Conservation (phyloP, 2,113 vertebrate genomes). For the Misgurnus mizolepis region DNA sequence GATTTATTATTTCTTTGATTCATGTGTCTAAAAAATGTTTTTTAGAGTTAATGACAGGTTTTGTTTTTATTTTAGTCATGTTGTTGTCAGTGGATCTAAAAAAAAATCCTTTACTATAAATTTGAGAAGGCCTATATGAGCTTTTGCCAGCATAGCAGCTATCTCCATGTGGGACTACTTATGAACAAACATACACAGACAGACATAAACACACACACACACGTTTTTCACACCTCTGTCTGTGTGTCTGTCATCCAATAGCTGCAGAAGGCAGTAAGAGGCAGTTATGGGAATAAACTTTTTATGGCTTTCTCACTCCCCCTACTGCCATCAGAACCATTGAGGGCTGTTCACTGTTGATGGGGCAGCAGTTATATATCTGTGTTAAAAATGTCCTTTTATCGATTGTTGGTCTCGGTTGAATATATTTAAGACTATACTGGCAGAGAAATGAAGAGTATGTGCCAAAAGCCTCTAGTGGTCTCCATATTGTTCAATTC, state of each 20-base stretch:
- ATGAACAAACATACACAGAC: background rate
- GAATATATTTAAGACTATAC: slow-evolving; percentile 69
- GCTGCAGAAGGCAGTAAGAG: slow-evolving; percentile 48
- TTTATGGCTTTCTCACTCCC: slow-evolving; percentile 12
- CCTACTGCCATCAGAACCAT: slow-evolving; percentile 35
- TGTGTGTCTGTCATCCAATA: slow-evolving; percentile 45
- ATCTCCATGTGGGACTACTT: background rate
- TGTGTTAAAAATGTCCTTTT: slow-evolving; percentile 73
- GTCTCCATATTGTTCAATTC: background rate
- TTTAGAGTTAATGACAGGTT: too few species aligned
- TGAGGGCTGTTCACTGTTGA: slow-evolving; percentile 65
- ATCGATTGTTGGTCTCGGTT: slow-evolving; percentile 72
- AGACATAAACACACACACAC: slow-evolving; percentile 3
- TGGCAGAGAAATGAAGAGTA: slow-evolving; percentile 41
- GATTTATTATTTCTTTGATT: background rate
- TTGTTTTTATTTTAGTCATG: background rate
- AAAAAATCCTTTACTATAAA: background rate
- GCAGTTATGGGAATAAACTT: slow-evolving; percentile 44
- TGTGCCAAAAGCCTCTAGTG: slow-evolving; percentile 11
- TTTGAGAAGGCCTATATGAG: background rate
- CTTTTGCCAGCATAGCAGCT: background rate
- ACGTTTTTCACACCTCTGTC: background rate
- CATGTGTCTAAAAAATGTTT: too few species aligned
- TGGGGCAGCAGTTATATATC: slow-evolving; percentile 71
- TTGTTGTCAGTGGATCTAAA: background rate